Evolutionary conservation across 2,888 invertebrate genomes (phyloP).

Genomic region (Agonum fuliginosum): DNA sequence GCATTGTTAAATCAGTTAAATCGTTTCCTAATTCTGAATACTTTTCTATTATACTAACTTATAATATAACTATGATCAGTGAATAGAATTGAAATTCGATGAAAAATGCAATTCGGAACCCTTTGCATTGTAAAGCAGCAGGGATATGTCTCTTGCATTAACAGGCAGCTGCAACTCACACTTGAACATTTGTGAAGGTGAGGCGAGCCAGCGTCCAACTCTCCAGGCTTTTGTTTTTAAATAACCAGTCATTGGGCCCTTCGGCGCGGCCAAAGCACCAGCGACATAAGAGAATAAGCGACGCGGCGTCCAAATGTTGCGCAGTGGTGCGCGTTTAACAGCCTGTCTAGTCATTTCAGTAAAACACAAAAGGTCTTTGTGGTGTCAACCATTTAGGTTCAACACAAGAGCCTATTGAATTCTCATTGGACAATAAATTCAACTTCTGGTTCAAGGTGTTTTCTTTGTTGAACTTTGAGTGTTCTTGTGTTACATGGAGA

Average conservation of each 20-base stretch:
- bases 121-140: background rate
- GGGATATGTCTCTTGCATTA: background rate
- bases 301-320: constrained; percentile 48
- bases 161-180: background rate
- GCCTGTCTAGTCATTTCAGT: constrained; percentile 64
- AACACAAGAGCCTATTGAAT: constrained; percentile 65
- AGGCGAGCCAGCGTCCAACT: constrained; percentile 2
- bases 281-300: constrained; percentile 41
- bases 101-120: too few relatives aligned
- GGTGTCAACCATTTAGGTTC: constrained; percentile 65
- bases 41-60: too few relatives aligned
- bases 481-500: constrained; percentile 55
- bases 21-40: too few relatives aligned
- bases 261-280: constrained; percentile 22
- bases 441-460: constrained; percentile 63
- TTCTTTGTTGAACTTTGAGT: constrained; percentile 62
- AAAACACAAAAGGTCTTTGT: constrained; percentile 65
- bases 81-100: too few relatives aligned
- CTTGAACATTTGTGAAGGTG: background rate
- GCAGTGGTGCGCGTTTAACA: constrained; percentile 63
- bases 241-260: background rate
- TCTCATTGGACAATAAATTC: constrained; percentile 64
- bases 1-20: too few relatives aligned
- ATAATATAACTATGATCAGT: too few relatives aligned
- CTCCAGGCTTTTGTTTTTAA: constrained; percentile 32